Evolutionary conservation across 2,113 vertebrate species (phyloP).

Genomic region (Carettochelys insculpta): DNA sequence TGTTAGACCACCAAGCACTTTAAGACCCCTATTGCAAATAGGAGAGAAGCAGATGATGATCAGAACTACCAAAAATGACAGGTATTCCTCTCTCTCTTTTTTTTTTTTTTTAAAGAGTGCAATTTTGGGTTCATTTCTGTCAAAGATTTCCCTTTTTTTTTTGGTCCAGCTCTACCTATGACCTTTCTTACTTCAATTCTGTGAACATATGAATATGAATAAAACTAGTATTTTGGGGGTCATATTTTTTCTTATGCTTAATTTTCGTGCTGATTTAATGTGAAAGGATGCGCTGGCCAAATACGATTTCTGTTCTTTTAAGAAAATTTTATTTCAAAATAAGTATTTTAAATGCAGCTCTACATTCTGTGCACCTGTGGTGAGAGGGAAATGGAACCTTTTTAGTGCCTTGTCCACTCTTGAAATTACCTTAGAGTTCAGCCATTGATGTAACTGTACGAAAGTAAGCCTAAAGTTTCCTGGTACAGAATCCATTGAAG

Average conservation of each 20-base stretch:
- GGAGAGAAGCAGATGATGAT: not conserved
- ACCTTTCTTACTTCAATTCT: not conserved
- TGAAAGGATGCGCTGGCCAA: not conserved
- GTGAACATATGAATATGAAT: not conserved
- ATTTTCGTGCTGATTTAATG: not conserved
- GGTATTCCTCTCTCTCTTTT: not conserved
- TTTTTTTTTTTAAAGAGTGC: not conserved
- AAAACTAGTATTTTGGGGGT: not conserved
- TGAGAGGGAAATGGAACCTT: not conserved
- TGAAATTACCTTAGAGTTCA: not conserved
- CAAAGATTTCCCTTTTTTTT: constrained; percentile 6
- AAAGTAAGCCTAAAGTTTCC: not conserved
- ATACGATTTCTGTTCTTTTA: not conserved
- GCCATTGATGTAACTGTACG: not conserved
- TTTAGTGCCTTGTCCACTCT: not conserved
- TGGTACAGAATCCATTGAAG: not conserved
- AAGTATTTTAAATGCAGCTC: not conserved
- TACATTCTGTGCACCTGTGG: not conserved
- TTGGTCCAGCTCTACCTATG: not conserved
- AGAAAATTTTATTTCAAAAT: not conserved
- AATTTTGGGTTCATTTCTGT: no score
- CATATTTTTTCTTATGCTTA: not conserved
- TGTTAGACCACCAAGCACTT: rapidly evolving
- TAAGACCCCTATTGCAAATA: not conserved
- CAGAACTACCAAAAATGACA: not conserved